Conservation (phyloP, 2,113 vertebrate species). For the Dunckerocampus dactyliophorus region DNA sequence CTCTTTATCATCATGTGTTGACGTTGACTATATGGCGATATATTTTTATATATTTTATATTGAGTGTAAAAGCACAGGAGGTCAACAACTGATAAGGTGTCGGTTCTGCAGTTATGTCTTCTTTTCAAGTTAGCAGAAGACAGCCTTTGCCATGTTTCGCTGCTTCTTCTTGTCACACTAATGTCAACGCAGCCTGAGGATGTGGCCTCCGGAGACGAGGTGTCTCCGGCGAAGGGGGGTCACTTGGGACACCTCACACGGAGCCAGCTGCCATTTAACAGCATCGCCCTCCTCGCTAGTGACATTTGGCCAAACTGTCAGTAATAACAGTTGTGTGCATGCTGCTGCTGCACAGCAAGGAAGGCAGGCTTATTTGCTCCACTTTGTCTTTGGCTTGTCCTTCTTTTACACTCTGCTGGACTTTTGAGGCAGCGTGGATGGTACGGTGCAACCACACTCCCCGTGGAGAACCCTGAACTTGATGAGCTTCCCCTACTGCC, state of each 20-base stretch:
- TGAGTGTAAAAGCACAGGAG: no score
- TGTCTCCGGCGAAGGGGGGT: slow-evolving; percentile 77
- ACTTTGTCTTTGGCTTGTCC: slow-evolving; percentile 41
- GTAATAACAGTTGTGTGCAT: background rate
- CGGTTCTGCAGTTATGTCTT: no score
- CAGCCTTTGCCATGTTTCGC: no score
- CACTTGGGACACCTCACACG: slow-evolving; percentile 79
- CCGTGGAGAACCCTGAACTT: background rate
- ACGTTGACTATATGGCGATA: no score
- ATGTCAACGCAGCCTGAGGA: slow-evolving; percentile 43
- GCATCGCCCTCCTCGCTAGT: slow-evolving; percentile 65
- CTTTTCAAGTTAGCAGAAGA: no score
- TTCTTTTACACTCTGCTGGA: slow-evolving; percentile 28
- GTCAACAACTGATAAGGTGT: no score
- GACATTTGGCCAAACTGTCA: slow-evolving; percentile 76
- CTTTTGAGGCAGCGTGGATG: background rate
- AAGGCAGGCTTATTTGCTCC: slow-evolving; percentile 6
- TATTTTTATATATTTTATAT: no score
- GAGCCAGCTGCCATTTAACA: slow-evolving; percentile 87
- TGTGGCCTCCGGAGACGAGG: slow-evolving; percentile 70
- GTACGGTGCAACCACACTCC: background rate
- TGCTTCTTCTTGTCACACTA: slow-evolving; percentile 17
- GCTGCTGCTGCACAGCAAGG: slow-evolving; percentile 11
- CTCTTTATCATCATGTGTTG: no score
- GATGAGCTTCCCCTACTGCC: slow-evolving; percentile 24